Conservation (phyloP, 2,797 vertebrate species). For the Amblyraja radiata region DNA sequence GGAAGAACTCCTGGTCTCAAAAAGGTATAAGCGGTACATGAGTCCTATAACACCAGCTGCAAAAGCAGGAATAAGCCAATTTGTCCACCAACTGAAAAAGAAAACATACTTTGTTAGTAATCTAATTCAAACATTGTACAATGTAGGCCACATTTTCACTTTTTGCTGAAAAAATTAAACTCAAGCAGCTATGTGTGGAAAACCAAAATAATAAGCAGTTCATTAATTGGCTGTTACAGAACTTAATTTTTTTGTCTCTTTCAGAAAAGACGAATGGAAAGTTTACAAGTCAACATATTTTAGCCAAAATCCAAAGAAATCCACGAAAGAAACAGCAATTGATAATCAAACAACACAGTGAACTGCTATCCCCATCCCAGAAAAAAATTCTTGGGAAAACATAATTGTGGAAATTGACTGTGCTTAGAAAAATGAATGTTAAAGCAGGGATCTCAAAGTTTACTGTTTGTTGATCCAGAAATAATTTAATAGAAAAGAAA, state of each 20-base stretch:
- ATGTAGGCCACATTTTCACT: not conserved
- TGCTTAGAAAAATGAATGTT: not conserved
- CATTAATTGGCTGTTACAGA: not conserved
- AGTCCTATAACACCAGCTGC: conserved; percentile 67
- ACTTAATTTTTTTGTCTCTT: not conserved
- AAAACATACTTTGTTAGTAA: not conserved
- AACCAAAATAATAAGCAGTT: not conserved
- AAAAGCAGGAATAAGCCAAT: conserved; percentile 76
- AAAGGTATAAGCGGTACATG: conserved; percentile 76
- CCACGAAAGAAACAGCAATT: not conserved
- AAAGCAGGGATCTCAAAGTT: not conserved
- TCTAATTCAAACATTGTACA: not conserved
- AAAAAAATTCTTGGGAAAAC: not conserved
- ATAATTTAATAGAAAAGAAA: not conserved
- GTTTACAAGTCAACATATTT: not conserved
- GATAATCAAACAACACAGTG: not conserved
- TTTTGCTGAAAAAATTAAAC: not conserved
- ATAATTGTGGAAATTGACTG: not conserved
- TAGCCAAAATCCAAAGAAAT: not conserved
- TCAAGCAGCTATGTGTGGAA: too few species aligned
- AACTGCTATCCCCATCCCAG: not conserved
- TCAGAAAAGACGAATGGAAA: too few species aligned
- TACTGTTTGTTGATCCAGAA: not conserved
- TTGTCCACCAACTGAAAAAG: conserved; percentile 65
- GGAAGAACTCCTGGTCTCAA: conserved; percentile 68